Evolutionary conservation across 2,113 vertebrate genomes (phyloP), one percentile per base, ranked within the genome.

Genomic region (Natator depressus): DNA sequence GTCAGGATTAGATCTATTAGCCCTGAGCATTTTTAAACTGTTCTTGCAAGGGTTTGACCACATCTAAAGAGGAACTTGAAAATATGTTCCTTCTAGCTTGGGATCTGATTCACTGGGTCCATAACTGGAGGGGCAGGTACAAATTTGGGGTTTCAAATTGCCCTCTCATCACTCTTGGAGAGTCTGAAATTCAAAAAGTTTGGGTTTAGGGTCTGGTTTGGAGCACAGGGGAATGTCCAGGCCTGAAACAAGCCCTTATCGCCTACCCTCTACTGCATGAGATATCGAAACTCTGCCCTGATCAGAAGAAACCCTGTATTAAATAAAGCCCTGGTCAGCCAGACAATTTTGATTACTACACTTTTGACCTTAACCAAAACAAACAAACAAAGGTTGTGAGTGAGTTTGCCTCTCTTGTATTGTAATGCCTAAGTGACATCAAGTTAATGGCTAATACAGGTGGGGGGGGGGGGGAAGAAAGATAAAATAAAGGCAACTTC

Each of bases 401-500:
- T 78, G 42, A 78, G 42, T 42, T 42, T 42, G 42, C 42, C 42
- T 42, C 42, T 42, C 42, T 42, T 42, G 42, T 42, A 42, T 42
- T 42, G 42, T 42, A 42, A 5, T 42, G 42, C 5, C 42, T 42
- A 42, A 42, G 42, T 82, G 83, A 82, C 89, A 94, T 96, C 62
- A 87, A 0, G 2, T 19, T 69, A 79, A 50, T 79, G 57, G 46
- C 57, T 84, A 38, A 65, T 49, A 53, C 1, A 85, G 82, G 87
- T 5, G 57, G 55, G 10, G 54, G 17, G 16, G 94, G 93, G 87
- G 80, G 88, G 89, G 82, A 76, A 76, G 88, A 51, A 79, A 84
- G 75, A 84, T 80, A 53, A 80, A 96, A 81, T 78, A 95, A 93
- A 88, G 83, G 82, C 81, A 93, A 84, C 25, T 82, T 78, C 54